phyloP scores from a whole-genome alignment of 2,113 vertebrate species.

The Anolis carolinensis region DNA sequence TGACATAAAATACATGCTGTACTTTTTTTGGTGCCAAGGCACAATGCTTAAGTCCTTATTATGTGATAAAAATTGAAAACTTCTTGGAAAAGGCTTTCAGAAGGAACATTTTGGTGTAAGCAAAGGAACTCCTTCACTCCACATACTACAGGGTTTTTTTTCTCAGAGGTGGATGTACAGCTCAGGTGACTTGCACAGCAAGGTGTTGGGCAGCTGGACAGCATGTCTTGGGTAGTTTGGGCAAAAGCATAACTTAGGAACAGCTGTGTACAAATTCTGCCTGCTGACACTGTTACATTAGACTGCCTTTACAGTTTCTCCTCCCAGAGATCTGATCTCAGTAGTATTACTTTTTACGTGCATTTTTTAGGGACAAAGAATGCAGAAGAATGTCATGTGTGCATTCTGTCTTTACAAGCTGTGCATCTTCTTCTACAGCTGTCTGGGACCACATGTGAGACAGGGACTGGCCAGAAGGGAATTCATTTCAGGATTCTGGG shows the following conservation, averaged over 20 bases:
- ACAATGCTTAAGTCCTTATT: conserved; percentile 22
- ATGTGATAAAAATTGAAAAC: conserved; percentile 29
- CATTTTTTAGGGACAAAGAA: conserved; percentile 42
- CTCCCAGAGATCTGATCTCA: conserved; percentile 40
- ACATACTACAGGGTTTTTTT: not conserved
- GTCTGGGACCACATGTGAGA: not conserved
- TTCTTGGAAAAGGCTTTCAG: conserved; percentile 41
- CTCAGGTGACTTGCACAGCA: not conserved
- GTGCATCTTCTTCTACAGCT: conserved; percentile 15
- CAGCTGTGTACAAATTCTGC: conserved; percentile 53
- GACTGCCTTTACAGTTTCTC: conserved; percentile 25
- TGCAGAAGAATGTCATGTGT: not conserved
- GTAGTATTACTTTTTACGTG: conserved; percentile 36
- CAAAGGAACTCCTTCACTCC: conserved; percentile 14
- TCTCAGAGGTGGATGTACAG: conserved; percentile 21
- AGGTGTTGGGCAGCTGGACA: conserved; percentile 12
- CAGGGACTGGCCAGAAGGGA: not conserved
- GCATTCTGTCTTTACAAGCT: not conserved
- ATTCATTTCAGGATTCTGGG: not conserved
- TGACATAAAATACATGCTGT: conserved; percentile 31
- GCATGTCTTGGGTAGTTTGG: conserved; percentile 42
- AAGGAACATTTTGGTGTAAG: conserved; percentile 23
- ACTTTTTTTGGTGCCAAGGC: conserved; percentile 47
- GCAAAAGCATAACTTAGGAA: conserved; percentile 48
- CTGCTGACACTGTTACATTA: conserved; percentile 53